phyloP scores from a whole-genome alignment of 2,113 vertebrate genomes.

The Isichthys henryi region DNA sequence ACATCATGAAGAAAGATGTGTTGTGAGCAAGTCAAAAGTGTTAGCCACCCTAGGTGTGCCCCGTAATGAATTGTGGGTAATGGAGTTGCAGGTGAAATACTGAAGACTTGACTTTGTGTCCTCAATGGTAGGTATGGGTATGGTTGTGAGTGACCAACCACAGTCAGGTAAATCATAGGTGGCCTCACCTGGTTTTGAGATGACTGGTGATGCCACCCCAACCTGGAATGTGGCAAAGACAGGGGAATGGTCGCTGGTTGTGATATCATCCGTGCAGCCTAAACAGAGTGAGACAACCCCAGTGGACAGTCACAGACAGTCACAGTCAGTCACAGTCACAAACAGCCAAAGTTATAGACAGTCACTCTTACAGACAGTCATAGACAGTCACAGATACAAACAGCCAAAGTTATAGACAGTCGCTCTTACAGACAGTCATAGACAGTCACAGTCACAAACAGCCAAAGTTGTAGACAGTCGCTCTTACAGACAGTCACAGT shows the following conservation, averaged over 20 bases:
- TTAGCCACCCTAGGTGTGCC: background rate
- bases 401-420: background rate
- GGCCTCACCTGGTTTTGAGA: conserved; percentile 65
- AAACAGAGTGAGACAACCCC: background rate
- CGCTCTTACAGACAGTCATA: too few species aligned
- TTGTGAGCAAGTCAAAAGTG: background rate
- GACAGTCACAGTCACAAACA: too few species aligned
- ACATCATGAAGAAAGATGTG: background rate
- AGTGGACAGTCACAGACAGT: background rate
- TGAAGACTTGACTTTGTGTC: background rate
- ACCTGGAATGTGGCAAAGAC: conserved; percentile 82
- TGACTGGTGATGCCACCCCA: conserved; percentile 61
- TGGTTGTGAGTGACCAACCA: background rate
- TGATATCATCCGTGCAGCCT: conserved; percentile 81
- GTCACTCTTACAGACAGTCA: too few species aligned
- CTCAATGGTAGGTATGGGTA: background rate
- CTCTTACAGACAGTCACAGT: background rate
- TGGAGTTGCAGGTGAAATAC: background rate
- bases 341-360: background rate
- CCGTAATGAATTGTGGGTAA: background rate
- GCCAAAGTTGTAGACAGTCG: background rate
- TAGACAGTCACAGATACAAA: too few species aligned
- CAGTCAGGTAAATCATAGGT: background rate
- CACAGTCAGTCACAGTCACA: background rate
- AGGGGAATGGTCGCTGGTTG: conserved; percentile 79